phyloP scores from a whole-genome alignment of 2,888 invertebrate genomes.

The Drosophila diplacantha region DNA sequence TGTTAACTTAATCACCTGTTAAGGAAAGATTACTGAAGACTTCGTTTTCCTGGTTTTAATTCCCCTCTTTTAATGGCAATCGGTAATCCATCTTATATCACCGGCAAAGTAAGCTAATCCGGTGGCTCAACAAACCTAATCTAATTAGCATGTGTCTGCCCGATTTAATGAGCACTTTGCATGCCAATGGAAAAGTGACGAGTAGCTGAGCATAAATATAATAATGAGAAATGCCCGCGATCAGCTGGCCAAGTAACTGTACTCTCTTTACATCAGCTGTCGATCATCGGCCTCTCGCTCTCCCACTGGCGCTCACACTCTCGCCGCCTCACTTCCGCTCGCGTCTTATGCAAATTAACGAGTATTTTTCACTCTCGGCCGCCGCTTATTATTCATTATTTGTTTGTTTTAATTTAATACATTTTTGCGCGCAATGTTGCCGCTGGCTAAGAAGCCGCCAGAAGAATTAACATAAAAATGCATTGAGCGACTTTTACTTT shows the following conservation, averaged over 20 bases:
- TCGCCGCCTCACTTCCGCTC: slow-evolving; percentile 10
- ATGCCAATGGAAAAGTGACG: slow-evolving; percentile 75
- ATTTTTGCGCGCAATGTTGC: slow-evolving; percentile 58
- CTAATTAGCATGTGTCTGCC: slow-evolving; percentile 57
- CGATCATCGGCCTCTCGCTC: slow-evolving; percentile 24
- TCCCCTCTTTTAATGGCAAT: slow-evolving; percentile 1
- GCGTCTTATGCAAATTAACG: slow-evolving; percentile 37
- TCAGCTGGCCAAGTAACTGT: slow-evolving; percentile 33
- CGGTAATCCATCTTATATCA: not conserved
- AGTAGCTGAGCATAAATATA: slow-evolving; percentile 59
- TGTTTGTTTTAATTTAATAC: slow-evolving; percentile 72
- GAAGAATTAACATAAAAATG: slow-evolving; percentile 68
- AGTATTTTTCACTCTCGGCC: slow-evolving; percentile 34
- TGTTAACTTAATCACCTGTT: not conserved
- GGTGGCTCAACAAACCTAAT: slow-evolving; percentile 52
- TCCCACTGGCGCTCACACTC: slow-evolving; percentile 7
- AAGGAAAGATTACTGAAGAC: not conserved
- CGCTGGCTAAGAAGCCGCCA: slow-evolving; percentile 22
- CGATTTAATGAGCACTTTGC: slow-evolving; percentile 73
- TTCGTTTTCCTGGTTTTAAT: slow-evolving; percentile 3
- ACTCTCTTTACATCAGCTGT: slow-evolving; percentile 23
- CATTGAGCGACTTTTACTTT: slow-evolving; percentile 67
- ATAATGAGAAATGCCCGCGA: slow-evolving; percentile 7
- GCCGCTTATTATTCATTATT: slow-evolving; percentile 70
- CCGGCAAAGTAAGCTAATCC: slow-evolving; percentile 26